Evolutionary conservation across 2,797 vertebrate genomes (phyloP).

Genomic region (Acanthopagrus latus): DNA sequence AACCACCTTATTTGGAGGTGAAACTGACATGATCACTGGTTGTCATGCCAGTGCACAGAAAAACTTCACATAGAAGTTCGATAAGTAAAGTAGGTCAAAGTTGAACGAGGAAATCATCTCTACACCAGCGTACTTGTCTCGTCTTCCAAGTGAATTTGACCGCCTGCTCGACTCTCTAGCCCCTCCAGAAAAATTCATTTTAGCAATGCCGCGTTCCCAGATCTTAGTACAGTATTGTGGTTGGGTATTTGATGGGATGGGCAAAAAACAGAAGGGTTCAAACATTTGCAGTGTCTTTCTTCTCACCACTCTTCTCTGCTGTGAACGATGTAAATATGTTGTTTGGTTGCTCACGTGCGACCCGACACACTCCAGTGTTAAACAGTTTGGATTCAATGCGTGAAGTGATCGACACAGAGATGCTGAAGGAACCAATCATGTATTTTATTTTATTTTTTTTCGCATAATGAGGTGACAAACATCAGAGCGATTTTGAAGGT

Average conservation of each 20-base stretch:
- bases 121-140: not conserved
- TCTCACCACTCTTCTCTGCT: not conserved
- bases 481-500: not conserved
- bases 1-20: not conserved
- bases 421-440: not conserved
- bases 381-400: not conserved
- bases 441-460: not conserved
- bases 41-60: not conserved
- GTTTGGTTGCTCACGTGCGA: not conserved
- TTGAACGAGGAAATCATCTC: not conserved
- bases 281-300: not conserved
- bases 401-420: conserved; percentile 1
- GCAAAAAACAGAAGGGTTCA: not conserved
- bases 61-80: not conserved
- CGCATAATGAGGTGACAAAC: no score
- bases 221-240: not conserved
- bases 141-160: no score
- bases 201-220: not conserved
- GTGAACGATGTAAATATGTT: not conserved
- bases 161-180: not conserved
- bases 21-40: not conserved
- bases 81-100: not conserved
- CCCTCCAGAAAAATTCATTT: not conserved
- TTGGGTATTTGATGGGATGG: no score
- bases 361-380: not conserved